Percentiles rank a stretch among this genome's conserved stretches.
Conservation (phyloP, 2,888 invertebrate genomes). For the Dryomyza anilis region DNA sequence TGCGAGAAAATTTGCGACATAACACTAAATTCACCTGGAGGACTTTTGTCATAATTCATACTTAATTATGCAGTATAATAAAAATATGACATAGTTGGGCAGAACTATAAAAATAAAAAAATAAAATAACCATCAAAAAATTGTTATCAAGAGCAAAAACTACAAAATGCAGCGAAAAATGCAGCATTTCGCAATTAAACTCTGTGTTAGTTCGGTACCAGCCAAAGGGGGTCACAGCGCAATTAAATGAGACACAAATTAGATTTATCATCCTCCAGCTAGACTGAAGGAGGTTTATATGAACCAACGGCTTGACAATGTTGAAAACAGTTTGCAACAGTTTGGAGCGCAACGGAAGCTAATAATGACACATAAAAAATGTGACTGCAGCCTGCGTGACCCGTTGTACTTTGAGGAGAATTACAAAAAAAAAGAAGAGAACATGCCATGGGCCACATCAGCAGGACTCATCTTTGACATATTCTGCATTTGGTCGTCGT, state of each 20-base stretch:
- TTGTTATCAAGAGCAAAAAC: not conserved
- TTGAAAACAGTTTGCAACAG: not conserved
- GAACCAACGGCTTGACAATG: not conserved
- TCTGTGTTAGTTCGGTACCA: not conserved
- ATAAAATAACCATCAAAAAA: not conserved
- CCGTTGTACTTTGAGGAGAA: too few species aligned
- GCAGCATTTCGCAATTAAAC: not conserved
- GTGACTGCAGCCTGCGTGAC: conserved; percentile 3
- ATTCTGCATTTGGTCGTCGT: too few species aligned
- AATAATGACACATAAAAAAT: not conserved
- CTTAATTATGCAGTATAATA: conserved; percentile 35
- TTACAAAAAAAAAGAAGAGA: too few species aligned
- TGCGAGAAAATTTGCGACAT: not conserved
- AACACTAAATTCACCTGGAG: not conserved
- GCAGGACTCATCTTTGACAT: too few species aligned
- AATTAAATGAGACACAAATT: conserved; percentile 57
- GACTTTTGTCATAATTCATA: conserved; percentile 19
- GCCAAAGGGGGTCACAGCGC: not conserved
- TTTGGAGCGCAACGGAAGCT: not conserved
- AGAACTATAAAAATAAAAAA: conserved; percentile 7
- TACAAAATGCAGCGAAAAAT: not conserved
- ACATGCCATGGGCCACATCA: too few species aligned
- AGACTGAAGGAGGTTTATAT: not conserved
- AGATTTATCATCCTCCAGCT: conserved; percentile 45
- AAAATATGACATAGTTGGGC: conserved; percentile 31